Conservation (phyloP, 2,113 vertebrate genomes). For the Candoia aspera region DNA sequence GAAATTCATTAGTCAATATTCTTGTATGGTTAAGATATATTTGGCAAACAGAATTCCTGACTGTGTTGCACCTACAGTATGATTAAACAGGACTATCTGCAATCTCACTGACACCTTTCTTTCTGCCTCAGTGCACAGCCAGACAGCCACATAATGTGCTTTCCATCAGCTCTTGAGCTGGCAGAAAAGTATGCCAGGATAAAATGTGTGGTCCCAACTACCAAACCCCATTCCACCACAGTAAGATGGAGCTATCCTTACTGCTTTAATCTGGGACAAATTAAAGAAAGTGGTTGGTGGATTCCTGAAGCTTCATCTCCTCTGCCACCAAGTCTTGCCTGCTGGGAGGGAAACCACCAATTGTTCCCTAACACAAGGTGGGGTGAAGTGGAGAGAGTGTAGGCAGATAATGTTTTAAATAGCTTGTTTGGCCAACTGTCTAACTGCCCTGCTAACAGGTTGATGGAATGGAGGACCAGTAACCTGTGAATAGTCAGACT, state of each 20-base stretch:
- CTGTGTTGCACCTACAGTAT: background rate
- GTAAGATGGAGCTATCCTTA: background rate
- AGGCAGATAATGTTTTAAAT: background rate
- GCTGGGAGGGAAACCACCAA: background rate
- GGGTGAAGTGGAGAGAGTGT: background rate
- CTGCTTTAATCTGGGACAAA: background rate
- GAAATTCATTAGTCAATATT: background rate
- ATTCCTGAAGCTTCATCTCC: background rate
- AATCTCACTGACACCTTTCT: background rate
- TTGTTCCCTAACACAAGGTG: background rate
- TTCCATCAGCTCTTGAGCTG: background rate
- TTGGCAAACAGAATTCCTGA: background rate
- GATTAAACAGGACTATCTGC: background rate
- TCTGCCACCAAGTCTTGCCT: background rate
- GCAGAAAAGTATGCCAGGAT: background rate
- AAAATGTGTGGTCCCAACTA: background rate
- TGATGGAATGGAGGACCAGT: background rate
- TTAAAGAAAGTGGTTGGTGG: background rate
- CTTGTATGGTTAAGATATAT: background rate
- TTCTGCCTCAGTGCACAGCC: background rate
- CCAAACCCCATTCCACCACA: background rate
- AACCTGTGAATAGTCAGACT: background rate
- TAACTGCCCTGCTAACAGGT: background rate
- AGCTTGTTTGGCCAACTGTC: background rate
- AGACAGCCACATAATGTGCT: background rate